Percentiles rank a stretch among this genome's conserved stretches.
These are phyloP conservation scores for Gnatocerus cornutus DNA, from an alignment of 2,888 invertebrate species.

Conservation along the genomic window DNA sequence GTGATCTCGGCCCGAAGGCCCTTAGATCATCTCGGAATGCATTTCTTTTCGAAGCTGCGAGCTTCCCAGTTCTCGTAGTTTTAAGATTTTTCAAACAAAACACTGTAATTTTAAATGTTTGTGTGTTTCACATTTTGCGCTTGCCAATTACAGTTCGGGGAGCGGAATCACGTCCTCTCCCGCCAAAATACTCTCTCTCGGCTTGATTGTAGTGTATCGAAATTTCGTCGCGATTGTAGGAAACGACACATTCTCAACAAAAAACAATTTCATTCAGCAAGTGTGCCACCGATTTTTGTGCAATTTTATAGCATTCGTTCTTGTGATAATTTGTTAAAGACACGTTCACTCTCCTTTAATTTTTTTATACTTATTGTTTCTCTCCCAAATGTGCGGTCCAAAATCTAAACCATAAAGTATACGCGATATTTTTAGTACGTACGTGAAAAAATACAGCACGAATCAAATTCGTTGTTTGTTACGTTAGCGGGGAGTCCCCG, in stretches of 20 bases:
- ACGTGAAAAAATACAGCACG: conserved; percentile 48
- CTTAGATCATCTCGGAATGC: conserved; percentile 58
- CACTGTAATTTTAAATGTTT: conserved; percentile 71
- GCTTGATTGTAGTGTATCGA: conserved; percentile 50
- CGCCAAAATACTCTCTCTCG: conserved; percentile 45
- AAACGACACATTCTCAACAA: conserved; percentile 32
- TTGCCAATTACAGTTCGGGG: conserved; percentile 57
- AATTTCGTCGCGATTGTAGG: conserved; percentile 28
- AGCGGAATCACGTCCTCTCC: conserved; percentile 12
- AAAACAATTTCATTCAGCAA: conserved; percentile 56
- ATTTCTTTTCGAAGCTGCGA: conserved; percentile 60
- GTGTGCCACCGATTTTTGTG: conserved; percentile 68
- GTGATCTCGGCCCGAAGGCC: conserved; percentile 59
- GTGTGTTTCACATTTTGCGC: conserved; percentile 71
- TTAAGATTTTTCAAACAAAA: conserved; percentile 67
- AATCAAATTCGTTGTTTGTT: conserved; percentile 45
- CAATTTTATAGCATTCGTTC: conserved; percentile 61
- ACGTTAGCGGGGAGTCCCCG: no score
- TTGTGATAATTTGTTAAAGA: conserved; percentile 65
- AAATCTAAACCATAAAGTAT: conserved; percentile 64
- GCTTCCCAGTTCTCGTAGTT: conserved; percentile 64
- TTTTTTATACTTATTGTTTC: conserved; percentile 43
- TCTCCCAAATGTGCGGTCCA: conserved; percentile 61
- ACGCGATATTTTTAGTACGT: conserved; percentile 65
- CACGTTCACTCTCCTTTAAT: conserved; percentile 51